phyloP scores from a whole-genome alignment of 2,888 invertebrate genomes.

The Kuschelorhynchus macadamiae region DNA sequence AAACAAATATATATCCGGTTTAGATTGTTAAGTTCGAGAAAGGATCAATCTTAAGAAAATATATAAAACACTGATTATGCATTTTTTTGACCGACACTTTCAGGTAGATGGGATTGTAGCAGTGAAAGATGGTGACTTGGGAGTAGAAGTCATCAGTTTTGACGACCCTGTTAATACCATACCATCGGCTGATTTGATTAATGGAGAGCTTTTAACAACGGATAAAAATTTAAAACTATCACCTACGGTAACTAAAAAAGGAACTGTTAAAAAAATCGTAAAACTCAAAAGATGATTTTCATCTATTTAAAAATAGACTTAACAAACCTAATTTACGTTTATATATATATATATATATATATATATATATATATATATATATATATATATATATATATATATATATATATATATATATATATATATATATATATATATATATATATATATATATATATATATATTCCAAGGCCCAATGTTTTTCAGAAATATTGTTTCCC shows the following conservation, averaged over 20 bases:
- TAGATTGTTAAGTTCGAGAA: slow-evolving; percentile 48
- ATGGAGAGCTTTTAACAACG: slow-evolving; percentile 59
- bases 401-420: too few species aligned
- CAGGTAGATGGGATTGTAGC: slow-evolving; percentile 58
- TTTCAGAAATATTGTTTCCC: too few species aligned
- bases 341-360: too few species aligned
- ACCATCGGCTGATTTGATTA: slow-evolving; percentile 66
- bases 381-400: too few species aligned
- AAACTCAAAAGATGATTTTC: too few species aligned
- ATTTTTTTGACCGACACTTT: slow-evolving; percentile 46
- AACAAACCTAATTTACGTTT: too few species aligned
- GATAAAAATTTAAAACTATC: slow-evolving; percentile 55
- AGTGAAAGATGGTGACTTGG: slow-evolving; percentile 61
- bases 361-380: too few species aligned
- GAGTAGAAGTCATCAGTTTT: slow-evolving; percentile 66
- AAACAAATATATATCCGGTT: slow-evolving; percentile 34
- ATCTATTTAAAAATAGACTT: too few species aligned
- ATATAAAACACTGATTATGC: slow-evolving; percentile 16
- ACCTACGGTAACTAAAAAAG: slow-evolving; percentile 56
- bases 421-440: too few species aligned
- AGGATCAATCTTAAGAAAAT: slow-evolving; percentile 11
- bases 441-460: too few species aligned
- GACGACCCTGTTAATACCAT: slow-evolving; percentile 66
- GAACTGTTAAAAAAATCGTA: background rate
- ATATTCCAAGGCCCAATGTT: too few species aligned